These are phyloP conservation scores for Temnothorax ravouxi DNA, from an alignment of 2,888 invertebrate species.

Conservation along the genomic window DNA sequence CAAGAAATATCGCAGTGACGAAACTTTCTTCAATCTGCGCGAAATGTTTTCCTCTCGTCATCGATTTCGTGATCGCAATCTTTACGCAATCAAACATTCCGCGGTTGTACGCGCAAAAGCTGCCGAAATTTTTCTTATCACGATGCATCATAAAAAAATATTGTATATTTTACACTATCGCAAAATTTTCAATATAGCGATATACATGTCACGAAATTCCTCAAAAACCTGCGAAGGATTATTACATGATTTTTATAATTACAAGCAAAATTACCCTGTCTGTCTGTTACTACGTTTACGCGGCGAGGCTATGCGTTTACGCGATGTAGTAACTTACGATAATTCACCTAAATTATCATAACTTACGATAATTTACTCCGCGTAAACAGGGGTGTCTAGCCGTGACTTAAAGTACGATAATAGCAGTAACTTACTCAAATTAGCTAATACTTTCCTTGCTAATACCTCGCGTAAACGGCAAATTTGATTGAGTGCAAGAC, in stretches of 20 bases:
- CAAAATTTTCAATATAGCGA: neutral
- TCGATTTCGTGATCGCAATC: slow-evolving; percentile 47
- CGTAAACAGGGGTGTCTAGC: too few relatives aligned
- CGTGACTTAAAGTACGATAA: too few relatives aligned
- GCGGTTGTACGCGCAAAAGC: neutral
- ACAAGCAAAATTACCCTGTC: neutral
- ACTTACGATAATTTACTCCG: too few relatives aligned
- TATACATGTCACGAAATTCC: neutral
- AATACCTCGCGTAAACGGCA: too few relatives aligned
- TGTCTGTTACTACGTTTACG: too few relatives aligned
- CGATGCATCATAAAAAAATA: neutral
- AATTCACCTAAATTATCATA: too few relatives aligned
- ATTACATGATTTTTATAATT: neutral
- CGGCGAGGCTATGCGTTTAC: too few relatives aligned
- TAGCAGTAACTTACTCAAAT: too few relatives aligned
- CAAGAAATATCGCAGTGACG: neutral
- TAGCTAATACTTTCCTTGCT: too few relatives aligned
- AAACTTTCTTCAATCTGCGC: slow-evolving; percentile 54
- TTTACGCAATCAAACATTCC: neutral
- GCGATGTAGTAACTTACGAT: too few relatives aligned
- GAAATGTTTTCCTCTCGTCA: slow-evolving; percentile 54
- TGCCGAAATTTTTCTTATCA: neutral
- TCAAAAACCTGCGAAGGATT: neutral
- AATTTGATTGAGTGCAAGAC: too few relatives aligned
- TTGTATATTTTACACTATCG: neutral